Evolutionary conservation across 2,888 invertebrate species (phyloP).

Genomic region (Eupithecia tripunctaria): DNA sequence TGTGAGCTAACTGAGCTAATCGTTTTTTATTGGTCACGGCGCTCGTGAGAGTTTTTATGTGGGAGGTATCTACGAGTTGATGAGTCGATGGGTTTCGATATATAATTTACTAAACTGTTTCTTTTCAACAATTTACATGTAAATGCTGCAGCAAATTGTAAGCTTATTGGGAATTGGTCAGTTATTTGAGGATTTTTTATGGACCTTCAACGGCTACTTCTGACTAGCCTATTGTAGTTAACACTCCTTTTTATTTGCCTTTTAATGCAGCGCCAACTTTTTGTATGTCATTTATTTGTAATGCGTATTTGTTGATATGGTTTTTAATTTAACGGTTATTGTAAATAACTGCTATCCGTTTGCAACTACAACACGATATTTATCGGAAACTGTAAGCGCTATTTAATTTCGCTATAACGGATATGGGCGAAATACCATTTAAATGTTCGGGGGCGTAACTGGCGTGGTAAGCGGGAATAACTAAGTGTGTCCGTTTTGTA

Average conservation of each 20-base stretch:
- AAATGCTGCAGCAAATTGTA: slow-evolving; percentile 38
- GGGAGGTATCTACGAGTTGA: slow-evolving; percentile 60
- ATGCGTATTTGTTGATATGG: slow-evolving; percentile 22
- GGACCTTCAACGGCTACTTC: slow-evolving; percentile 15
- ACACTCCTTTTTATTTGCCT: slow-evolving; percentile 33
- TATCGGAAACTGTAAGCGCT: slow-evolving; percentile 57
- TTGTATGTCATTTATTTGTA: slow-evolving; percentile 21
- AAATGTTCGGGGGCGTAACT: background rate
- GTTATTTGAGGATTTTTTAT: slow-evolving; percentile 34
- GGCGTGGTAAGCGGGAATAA: background rate
- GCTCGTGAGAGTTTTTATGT: slow-evolving; percentile 61
- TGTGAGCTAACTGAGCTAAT: slow-evolving; percentile 57
- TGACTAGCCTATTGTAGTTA: background rate
- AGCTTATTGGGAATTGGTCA: slow-evolving; percentile 40
- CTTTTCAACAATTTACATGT: slow-evolving; percentile 42
- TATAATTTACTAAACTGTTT: slow-evolving; percentile 46
- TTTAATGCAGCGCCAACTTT: slow-evolving; percentile 38
- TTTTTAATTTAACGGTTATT: slow-evolving; percentile 31
- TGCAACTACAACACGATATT: slow-evolving; percentile 48
- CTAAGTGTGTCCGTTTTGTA: background rate
- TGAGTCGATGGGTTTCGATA: slow-evolving; percentile 43
- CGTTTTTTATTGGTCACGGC: slow-evolving; percentile 66
- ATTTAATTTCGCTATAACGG: slow-evolving; percentile 50
- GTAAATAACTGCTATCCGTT: slow-evolving; percentile 36
- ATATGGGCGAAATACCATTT: slow-evolving; percentile 36